Base-by-base conservation (phyloP, 2,888 invertebrate genomes). In the Spodoptera exigua region DNA sequence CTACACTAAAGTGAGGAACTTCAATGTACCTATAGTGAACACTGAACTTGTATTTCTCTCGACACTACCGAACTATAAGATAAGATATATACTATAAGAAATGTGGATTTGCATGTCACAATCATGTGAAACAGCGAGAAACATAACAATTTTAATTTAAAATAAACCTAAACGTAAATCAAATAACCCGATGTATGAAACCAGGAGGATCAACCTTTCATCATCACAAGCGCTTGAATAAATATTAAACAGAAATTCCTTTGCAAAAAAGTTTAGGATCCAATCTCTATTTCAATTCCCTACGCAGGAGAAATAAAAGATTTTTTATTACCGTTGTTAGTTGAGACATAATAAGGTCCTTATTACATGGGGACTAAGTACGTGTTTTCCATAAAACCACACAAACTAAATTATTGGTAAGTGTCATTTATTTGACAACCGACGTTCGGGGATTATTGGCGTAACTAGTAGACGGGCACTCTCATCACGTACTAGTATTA, bases 271-370 rank as follows among this genome's bases (percentile, higher is more conserved):
- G 41, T 12, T 48, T 41, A 60, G 39, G n/a, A 61, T 53, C 44
- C 57, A 61, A 74, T 70, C 69, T 56, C 58, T 52, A 49, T 74
- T 68, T 71, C 53, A 56, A 68, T 71, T 71, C 55, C 58, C 51
- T 68, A 41, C 21, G 40, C 16, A 69, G 41, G 27, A 41, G 41
- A 46, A 44, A 59, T 66, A 74, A 70, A 65, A 60, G 45, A 55
- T 62, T 72, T 62, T 72, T 74, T 62, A 73, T 65, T 66, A 17
- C 27, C 45, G 27, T 67, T 56, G 43, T 59, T 73, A 47, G 59
- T 73, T 43, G 10, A 16, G 27, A 14, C n/a, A 21, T 51, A 43
- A 47, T 68, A 47, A 47, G 48, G 16, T 12, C 11, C 16, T 44
- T 14, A 44, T 43, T 53, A 35, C 40, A 35, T 5, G 16, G 47